Evolutionary conservation across 2,113 vertebrate species (phyloP).

Genomic region (Paraplagusia blochii): DNA sequence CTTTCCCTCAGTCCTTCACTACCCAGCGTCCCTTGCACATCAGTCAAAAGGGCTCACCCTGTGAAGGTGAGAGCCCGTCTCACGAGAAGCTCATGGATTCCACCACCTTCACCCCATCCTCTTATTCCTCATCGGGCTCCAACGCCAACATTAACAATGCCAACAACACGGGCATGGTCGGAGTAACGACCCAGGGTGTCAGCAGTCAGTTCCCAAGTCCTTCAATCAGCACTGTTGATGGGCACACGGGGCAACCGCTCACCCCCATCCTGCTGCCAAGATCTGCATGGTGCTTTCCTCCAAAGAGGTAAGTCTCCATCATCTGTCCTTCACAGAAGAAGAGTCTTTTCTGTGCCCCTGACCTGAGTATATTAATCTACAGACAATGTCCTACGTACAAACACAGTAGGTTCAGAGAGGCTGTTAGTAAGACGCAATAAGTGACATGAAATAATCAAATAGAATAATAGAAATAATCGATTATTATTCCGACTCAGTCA

Average conservation of each 20-base stretch:
- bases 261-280: conserved; percentile 82
- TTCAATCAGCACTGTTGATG: conserved; percentile 87
- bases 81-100: conserved; percentile 97
- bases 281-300: conserved; percentile 86
- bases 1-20: conserved; percentile 95
- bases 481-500: too few relatives aligned
- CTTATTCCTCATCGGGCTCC: conserved; percentile 94
- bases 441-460: too few relatives aligned
- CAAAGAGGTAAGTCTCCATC: conserved; percentile 82
- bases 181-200: conserved; percentile 48
- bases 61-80: conserved; percentile 87
- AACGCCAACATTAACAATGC: conserved; percentile 99
- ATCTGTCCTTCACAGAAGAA: not conserved
- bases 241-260: conserved; percentile 79
- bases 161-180: conserved; percentile 90
- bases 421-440: too few relatives aligned
- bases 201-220: conserved; percentile 79
- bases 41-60: conserved; percentile 89
- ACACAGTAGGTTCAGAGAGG: too few relatives aligned
- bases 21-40: conserved; percentile 95
- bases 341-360: conserved; percentile 1
- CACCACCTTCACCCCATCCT: conserved; percentile 96
- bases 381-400: too few relatives aligned
- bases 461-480: too few relatives aligned
- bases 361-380: conserved; percentile 2